Evolutionary conservation across 2,797 vertebrate species (phyloP).

Genomic region (Euthynnus affinis): DNA sequence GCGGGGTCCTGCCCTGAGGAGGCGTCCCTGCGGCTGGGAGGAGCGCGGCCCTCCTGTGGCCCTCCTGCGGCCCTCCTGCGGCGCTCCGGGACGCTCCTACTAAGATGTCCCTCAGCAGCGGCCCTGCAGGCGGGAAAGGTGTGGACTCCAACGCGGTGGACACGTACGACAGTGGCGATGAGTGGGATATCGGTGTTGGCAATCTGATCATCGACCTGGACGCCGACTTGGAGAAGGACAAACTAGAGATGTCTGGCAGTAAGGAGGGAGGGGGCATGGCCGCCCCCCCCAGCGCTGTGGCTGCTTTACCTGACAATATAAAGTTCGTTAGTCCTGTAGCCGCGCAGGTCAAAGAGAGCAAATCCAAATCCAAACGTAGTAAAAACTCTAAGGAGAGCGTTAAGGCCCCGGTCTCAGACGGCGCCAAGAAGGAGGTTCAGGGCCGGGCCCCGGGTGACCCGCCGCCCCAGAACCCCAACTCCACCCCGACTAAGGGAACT

Average conservation of each 20-base stretch:
- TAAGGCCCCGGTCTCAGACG: slow-evolving; percentile 89
- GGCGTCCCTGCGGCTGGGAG: slow-evolving; percentile 74
- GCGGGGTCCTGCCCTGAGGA: slow-evolving; percentile 78
- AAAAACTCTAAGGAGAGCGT: slow-evolving; percentile 95
- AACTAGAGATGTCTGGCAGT: slow-evolving; percentile 97
- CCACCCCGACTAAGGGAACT: slow-evolving; percentile 83
- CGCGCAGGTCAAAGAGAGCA: slow-evolving; percentile 91
- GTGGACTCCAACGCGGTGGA: slow-evolving; percentile 97
- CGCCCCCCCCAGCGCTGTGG: slow-evolving; percentile 90
- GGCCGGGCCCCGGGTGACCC: slow-evolving; percentile 88
- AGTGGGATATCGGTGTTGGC: slow-evolving; percentile 99
- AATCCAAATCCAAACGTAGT: slow-evolving; percentile 97
- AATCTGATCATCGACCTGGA: slow-evolving; percentile 99
- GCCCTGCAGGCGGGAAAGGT: slow-evolving; percentile 99
- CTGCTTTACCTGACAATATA: slow-evolving; percentile 94
- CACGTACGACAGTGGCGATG: slow-evolving; percentile 98
- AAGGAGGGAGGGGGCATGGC: slow-evolving; percentile 94
- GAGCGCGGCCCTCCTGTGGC: slow-evolving; percentile 78
- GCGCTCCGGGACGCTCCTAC: slow-evolving; percentile 90
- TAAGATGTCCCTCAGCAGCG: slow-evolving; percentile 99
- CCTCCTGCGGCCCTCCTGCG: slow-evolving; percentile 81
- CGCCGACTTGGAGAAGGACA: slow-evolving; percentile 98
- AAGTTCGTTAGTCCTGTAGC: slow-evolving; percentile 94
- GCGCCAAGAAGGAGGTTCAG: slow-evolving; percentile 92
- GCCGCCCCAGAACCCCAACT: slow-evolving; percentile 79